These are phyloP conservation scores for Callimorpha dominula DNA, from an alignment of 2,888 invertebrate genomes.

Conservation along the genomic window DNA sequence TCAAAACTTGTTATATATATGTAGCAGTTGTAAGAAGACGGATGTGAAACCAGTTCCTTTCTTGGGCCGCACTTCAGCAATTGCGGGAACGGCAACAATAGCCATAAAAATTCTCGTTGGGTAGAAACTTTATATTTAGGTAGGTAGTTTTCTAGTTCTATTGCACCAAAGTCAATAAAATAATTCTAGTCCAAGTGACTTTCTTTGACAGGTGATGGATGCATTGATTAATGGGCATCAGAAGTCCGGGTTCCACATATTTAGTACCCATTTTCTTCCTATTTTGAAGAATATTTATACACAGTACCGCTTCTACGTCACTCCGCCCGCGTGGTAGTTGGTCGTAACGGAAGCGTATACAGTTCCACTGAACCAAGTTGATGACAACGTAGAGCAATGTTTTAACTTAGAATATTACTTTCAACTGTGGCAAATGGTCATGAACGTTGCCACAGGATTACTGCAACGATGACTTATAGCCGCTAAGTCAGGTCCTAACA, in stretches of 20 bases:
- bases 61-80: not conserved
- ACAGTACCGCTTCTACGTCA: no score
- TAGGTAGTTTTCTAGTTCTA: not conserved
- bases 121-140: no score
- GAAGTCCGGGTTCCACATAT: no score
- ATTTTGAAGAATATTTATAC: no score
- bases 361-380: not conserved
- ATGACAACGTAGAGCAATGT: not conserved
- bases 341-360: not conserved
- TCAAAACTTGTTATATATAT: conserved; percentile 26
- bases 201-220: not conserved
- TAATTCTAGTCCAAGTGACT: not conserved
- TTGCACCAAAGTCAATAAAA: not conserved
- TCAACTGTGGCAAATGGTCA: not conserved
- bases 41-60: conserved; percentile 15
- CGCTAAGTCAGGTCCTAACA: not conserved
- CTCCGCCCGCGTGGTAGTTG: no score
- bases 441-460: not conserved
- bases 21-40: not conserved
- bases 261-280: no score
- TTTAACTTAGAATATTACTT: not conserved
- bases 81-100: not conserved
- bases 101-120: not conserved
- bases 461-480: not conserved
- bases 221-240: not conserved